phyloP scores from a whole-genome alignment of 2,888 invertebrate genomes.

The Synergus laeviventris region DNA sequence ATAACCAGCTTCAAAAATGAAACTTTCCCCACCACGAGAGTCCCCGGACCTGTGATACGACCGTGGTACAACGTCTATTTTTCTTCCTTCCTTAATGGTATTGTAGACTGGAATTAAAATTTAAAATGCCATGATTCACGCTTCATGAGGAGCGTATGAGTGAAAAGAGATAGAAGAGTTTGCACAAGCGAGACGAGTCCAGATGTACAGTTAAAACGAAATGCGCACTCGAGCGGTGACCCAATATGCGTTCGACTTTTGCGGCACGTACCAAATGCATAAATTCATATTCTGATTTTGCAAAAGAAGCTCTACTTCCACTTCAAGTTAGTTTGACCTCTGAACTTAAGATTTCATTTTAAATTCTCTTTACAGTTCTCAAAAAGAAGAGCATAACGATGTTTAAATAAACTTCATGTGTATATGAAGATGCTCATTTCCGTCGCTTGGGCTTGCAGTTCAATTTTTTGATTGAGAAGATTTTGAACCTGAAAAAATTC shows the following conservation, averaged over 20 bases:
- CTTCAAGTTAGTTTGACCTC: not conserved
- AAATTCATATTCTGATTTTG: slow-evolving; percentile 33
- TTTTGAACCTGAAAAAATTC: not conserved
- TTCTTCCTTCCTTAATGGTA: too few relatives aligned
- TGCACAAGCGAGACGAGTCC: slow-evolving; percentile 25
- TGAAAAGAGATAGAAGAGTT: slow-evolving; percentile 13
- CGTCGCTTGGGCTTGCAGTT: too few relatives aligned
- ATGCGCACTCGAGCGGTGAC: slow-evolving; percentile 44
- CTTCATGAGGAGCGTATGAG: not conserved
- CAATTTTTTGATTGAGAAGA: not conserved
- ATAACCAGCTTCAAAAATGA: too few relatives aligned
- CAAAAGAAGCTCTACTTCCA: not conserved
- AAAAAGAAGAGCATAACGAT: not conserved
- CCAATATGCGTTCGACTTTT: slow-evolving; percentile 45
- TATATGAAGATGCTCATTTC: too few relatives aligned
- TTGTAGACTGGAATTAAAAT: not conserved
- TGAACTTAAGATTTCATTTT: not conserved
- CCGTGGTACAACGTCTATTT: too few relatives aligned
- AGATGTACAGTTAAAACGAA: slow-evolving; percentile 53
- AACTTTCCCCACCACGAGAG: too few relatives aligned
- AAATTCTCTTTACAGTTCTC: not conserved
- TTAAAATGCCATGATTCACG: not conserved
- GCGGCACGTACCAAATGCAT: slow-evolving; percentile 41
- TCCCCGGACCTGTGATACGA: too few relatives aligned
- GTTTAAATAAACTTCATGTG: slow-evolving; percentile 44